phyloP scores from a whole-genome alignment of 2,113 vertebrate genomes.

The Brachypteracias leptosomus region DNA sequence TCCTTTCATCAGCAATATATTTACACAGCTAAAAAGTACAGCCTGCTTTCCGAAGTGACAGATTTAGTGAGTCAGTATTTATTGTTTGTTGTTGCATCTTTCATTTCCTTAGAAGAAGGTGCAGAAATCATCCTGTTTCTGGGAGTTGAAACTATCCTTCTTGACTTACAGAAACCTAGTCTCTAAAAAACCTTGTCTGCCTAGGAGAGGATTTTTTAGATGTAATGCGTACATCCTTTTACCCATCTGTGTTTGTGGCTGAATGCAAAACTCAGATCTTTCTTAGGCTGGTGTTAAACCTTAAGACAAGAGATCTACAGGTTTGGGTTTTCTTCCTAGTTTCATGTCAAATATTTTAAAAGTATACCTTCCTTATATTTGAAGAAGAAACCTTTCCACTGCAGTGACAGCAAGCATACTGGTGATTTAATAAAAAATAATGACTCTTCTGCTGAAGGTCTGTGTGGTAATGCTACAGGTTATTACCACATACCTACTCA shows the following conservation, averaged over 20 bases:
- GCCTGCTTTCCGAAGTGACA: background rate
- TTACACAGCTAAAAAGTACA: background rate
- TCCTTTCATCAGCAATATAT: background rate
- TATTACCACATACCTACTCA: background rate
- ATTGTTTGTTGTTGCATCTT: background rate
- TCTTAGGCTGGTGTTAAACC: background rate
- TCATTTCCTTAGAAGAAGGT: background rate
- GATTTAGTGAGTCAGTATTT: background rate
- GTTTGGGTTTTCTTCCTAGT: background rate
- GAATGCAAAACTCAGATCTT: background rate
- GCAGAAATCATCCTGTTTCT: background rate
- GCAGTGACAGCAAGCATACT: background rate
- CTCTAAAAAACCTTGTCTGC: background rate
- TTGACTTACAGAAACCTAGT: background rate
- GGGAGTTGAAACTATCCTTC: background rate
- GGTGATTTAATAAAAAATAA: background rate
- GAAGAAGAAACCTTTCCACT: background rate
- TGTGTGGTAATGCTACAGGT: background rate
- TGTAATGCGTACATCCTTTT: accelerated
- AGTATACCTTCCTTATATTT: background rate
- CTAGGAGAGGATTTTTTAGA: background rate
- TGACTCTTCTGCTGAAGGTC: background rate
- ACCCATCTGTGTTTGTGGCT: background rate
- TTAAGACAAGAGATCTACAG: too few relatives aligned
- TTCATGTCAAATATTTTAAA: background rate